A percentile compares a stretch with the other conserved stretches of the same genome.
phyloP scores from a whole-genome alignment of 1,140 invertebrate species.

The Drosophila kanapiae region DNA sequence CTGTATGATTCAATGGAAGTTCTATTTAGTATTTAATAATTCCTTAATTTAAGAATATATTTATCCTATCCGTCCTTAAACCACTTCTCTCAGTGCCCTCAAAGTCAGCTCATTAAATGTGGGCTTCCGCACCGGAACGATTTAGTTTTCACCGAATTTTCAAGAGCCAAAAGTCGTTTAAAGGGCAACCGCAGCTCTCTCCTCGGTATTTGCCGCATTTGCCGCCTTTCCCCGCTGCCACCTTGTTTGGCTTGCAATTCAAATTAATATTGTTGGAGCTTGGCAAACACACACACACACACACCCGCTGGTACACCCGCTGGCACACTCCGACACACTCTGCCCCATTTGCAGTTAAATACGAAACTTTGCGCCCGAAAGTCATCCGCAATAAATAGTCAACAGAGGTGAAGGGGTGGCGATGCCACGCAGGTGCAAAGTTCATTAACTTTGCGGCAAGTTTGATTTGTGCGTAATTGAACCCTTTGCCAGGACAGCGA shows the following conservation, averaged over 20 bases:
- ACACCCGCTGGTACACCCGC: neutral
- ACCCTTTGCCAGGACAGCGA: constrained; percentile 15
- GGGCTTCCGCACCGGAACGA: constrained; percentile 19
- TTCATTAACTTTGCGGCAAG: constrained; percentile 53
- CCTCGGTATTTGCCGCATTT: constrained; percentile 8
- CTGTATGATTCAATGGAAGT: too few species aligned
- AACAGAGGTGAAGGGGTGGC: constrained; percentile 1
- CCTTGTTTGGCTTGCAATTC: constrained; percentile 33
- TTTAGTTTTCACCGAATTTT: constrained; percentile 45
- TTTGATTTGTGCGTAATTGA: constrained; percentile 63
- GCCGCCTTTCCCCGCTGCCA: neutral
- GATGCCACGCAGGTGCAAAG: constrained; percentile 14
- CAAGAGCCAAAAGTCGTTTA: constrained; percentile 43
- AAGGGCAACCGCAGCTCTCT: constrained; percentile 38
- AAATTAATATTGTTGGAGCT: constrained; percentile 43
- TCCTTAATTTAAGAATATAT: accelerated
- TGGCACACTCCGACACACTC: neutral
- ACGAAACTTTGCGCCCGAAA: constrained; percentile 28
- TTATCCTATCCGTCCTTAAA: neutral
- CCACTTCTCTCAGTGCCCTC: neutral
- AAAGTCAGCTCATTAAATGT: constrained; percentile 19
- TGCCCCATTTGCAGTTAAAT: constrained; percentile 30
- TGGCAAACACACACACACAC: constrained; percentile 20
- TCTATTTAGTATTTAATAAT: neutral
- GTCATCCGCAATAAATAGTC: constrained; percentile 36